Conservation (phyloP, 2,888 invertebrate genomes). For the Drosophila demipolita region DNA sequence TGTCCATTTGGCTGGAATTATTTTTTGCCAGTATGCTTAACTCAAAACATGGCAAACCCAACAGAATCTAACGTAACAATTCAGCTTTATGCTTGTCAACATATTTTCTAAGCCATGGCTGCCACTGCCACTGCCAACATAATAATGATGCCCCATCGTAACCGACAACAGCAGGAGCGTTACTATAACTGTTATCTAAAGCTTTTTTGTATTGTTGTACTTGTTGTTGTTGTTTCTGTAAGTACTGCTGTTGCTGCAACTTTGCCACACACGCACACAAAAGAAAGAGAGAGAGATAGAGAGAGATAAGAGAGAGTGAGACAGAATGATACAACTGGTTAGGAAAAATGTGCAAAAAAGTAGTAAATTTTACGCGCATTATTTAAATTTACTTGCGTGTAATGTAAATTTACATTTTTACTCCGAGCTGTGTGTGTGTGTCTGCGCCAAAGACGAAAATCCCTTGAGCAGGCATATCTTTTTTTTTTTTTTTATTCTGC, state of each 20-base stretch:
- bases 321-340: conserved; percentile 11
- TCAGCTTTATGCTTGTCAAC: conserved; percentile 76
- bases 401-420: conserved; percentile 77
- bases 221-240: conserved; percentile 15
- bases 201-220: conserved; percentile 49
- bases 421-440: conserved; percentile 28
- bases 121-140: conserved; percentile 36
- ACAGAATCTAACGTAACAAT: conserved; percentile 46
- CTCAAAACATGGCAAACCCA: conserved; percentile 12
- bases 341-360: conserved; percentile 56
- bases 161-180: conserved; percentile 50
- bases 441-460: conserved; percentile 60
- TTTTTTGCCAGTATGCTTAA: conserved; percentile 10
- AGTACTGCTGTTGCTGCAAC: conserved; percentile 28
- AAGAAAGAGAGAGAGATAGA: conserved; percentile 4
- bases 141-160: conserved; percentile 59
- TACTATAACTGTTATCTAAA: conserved; percentile 78
- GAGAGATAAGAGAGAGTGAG: conserved; percentile 4
- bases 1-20: conserved; percentile 12
- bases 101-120: conserved; percentile 69
- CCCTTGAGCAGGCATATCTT: conserved; percentile 57
- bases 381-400: conserved; percentile 79
- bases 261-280: conserved; percentile 10
- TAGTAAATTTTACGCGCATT: conserved; percentile 79
- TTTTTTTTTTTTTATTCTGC: not conserved